Conservation (phyloP, 2,113 vertebrate genomes). For the Chaetodon auriga region DNA sequence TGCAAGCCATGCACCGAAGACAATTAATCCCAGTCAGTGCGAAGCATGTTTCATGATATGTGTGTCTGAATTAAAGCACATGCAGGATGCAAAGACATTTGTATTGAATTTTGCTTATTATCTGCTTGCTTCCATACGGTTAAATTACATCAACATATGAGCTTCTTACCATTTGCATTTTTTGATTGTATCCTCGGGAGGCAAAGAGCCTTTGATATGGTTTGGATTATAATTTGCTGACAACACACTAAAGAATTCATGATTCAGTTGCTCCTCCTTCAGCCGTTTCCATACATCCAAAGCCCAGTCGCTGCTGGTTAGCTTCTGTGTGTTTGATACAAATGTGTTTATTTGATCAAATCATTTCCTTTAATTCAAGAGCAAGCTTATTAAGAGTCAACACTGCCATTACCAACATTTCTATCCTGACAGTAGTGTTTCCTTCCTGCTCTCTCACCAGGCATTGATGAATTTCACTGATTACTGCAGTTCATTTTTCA, state of each 20-base stretch:
- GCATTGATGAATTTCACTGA: neutral
- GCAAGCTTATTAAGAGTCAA: slow-evolving; percentile 18
- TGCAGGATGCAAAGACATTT: slow-evolving; percentile 38
- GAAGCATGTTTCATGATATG: slow-evolving; percentile 51
- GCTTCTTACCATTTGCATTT: slow-evolving; percentile 69
- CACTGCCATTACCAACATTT: neutral
- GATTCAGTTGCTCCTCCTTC: slow-evolving; percentile 34
- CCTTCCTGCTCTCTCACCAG: neutral
- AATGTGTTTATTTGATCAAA: slow-evolving; percentile 21
- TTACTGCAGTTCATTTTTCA: neutral
- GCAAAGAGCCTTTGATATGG: slow-evolving; percentile 59
- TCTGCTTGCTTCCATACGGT: slow-evolving; percentile 61
- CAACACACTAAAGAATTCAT: slow-evolving; percentile 57
- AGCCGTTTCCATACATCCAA: slow-evolving; percentile 14
- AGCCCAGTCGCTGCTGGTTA: neutral
- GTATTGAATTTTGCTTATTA: slow-evolving; percentile 68
- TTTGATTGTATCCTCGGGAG: slow-evolving; percentile 71
- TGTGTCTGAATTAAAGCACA: slow-evolving; percentile 8
- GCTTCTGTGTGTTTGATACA: neutral
- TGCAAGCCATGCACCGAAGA: slow-evolving; percentile 54
- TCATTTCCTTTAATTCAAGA: neutral
- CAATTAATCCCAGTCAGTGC: slow-evolving; percentile 63
- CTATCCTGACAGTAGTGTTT: neutral
- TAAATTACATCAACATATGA: slow-evolving; percentile 62
- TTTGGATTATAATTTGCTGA: slow-evolving; percentile 70